Conservation (phyloP, 1,140 invertebrate genomes). For the Neocloeon triangulifer region DNA sequence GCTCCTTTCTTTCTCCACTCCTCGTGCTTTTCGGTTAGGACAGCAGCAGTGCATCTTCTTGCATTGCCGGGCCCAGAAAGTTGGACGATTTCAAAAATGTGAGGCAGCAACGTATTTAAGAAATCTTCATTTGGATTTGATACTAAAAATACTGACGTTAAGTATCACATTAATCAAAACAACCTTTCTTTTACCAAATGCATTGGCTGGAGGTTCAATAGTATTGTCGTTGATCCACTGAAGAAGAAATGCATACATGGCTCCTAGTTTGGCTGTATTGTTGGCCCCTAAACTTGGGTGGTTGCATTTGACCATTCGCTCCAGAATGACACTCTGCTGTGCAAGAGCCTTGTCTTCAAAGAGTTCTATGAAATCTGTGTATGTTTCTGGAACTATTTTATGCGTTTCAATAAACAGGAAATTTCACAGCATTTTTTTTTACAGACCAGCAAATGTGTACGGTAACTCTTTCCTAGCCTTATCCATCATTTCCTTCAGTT, state of each 20-base stretch:
- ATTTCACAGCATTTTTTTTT: too few species aligned
- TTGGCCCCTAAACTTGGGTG: constrained; percentile 48
- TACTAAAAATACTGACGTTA: too few species aligned
- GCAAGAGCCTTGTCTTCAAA: constrained; percentile 30
- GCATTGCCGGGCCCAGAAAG: too few species aligned
- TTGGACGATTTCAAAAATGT: too few species aligned
- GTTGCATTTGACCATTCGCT: constrained; percentile 67
- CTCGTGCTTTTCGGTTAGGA: constrained; percentile 49
- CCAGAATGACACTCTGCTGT: constrained; percentile 44
- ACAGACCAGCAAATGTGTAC: constrained; percentile 30
- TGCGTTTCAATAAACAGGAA: too few species aligned
- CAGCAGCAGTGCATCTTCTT: too few species aligned
- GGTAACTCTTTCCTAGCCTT: constrained; percentile 38
- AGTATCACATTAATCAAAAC: too few species aligned
- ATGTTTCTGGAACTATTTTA: constrained; percentile 31
- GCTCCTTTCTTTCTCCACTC: constrained; percentile 34
- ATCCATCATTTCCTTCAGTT: constrained; percentile 27
- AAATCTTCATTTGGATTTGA: too few species aligned
- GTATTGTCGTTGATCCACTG: constrained; percentile 48
- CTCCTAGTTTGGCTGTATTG: constrained; percentile 52
- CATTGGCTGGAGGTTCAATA: constrained; percentile 20
- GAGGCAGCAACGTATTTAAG: too few species aligned
- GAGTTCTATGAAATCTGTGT: constrained; percentile 38
- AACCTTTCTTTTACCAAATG: too few species aligned
- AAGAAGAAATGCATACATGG: constrained; percentile 45